phyloP scores from a whole-genome alignment of 2,888 invertebrate genomes.

The Agrochola litura region DNA sequence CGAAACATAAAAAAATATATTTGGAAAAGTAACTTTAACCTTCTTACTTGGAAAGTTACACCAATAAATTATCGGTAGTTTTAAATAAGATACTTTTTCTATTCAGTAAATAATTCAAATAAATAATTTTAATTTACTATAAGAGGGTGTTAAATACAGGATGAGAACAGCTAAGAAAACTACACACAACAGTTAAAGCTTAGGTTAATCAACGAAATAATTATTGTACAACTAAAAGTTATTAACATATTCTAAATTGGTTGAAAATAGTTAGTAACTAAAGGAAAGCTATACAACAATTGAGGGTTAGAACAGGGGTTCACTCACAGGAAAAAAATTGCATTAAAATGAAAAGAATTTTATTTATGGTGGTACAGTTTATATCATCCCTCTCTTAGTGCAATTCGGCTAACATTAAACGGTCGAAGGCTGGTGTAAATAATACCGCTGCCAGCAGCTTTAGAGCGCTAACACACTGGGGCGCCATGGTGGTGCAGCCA shows the following conservation, averaged over 20 bases:
- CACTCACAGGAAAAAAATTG: constrained; percentile 24
- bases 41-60: neutral
- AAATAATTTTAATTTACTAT: neutral
- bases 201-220: constrained; percentile 42
- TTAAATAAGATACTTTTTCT: neutral
- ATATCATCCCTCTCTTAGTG: neutral
- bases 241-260: neutral
- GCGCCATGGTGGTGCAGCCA: no score
- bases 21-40: no score
- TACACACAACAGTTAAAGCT: constrained; percentile 71
- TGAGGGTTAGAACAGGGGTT: constrained; percentile 29
- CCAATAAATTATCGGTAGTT: neutral
- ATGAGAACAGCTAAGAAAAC: constrained; percentile 24
- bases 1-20: neutral
- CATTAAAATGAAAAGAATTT: neutral
- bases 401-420: neutral
- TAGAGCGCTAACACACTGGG: no score
- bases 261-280: constrained; percentile 28
- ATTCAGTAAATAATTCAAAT: constrained; percentile 8
- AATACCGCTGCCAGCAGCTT: neutral
- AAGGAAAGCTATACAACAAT: constrained; percentile 29
- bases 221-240: constrained; percentile 12
- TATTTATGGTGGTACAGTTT: neutral
- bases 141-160: neutral
- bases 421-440: neutral